A percentile compares a stretch with the other conserved stretches of the same genome.
Conservation (phyloP, 2,888 invertebrate genomes). For the Byasa hedistus region DNA sequence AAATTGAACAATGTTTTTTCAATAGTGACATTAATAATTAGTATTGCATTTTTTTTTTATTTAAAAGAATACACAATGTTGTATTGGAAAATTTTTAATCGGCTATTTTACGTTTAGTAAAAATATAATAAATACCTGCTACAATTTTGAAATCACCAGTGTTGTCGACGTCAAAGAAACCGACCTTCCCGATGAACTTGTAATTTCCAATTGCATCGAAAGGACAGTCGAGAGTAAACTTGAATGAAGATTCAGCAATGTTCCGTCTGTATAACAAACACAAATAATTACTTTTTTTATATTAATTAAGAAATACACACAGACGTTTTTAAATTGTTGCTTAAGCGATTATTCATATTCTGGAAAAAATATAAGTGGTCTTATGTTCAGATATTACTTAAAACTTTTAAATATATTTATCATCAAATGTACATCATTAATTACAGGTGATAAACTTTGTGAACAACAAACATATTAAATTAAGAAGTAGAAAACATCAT, state of each 20-base stretch:
- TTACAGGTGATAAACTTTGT: too few species aligned
- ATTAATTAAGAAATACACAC: neutral
- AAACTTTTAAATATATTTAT: too few species aligned
- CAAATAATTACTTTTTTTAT: neutral
- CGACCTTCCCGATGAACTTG: constrained; percentile 15
- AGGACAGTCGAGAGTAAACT: constrained; percentile 16
- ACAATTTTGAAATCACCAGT: constrained; percentile 4
- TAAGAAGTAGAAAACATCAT: too few species aligned
- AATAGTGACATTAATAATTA: too few species aligned
- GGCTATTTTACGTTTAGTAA: neutral
- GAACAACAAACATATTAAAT: too few species aligned
- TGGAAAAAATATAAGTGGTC: too few species aligned
- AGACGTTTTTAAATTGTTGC: neutral
- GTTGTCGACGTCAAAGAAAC: constrained; percentile 8
- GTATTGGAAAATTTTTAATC: too few species aligned
- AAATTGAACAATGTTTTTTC: too few species aligned
- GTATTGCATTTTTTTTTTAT: too few species aligned
- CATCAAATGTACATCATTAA: too few species aligned
- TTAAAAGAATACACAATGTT: too few species aligned
- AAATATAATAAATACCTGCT: constrained; percentile 1
- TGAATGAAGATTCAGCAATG: neutral
- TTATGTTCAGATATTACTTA: too few species aligned
- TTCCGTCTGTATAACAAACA: constrained; percentile 10
- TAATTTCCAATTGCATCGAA: constrained; percentile 14
- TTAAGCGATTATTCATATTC: neutral